Conservation (phyloP, 2,888 invertebrate species). For the Limnephilus marmoratus region DNA sequence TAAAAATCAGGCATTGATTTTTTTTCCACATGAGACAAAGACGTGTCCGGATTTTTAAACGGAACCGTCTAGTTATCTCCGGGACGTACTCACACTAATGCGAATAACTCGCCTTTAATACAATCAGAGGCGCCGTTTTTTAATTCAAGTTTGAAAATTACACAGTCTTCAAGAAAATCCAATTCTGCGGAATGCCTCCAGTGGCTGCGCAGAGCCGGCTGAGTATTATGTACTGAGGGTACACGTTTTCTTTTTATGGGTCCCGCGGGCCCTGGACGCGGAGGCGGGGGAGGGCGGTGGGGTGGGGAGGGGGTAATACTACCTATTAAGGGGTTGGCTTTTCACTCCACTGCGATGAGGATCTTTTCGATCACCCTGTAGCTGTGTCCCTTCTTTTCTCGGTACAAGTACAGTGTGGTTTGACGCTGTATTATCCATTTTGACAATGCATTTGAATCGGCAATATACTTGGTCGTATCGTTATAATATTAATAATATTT, state of each 20-base stretch:
- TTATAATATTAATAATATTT: too few species aligned
- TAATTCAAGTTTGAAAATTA: constrained; percentile 38
- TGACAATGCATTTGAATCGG: not conserved
- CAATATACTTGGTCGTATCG: not conserved
- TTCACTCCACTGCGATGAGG: constrained; percentile 49
- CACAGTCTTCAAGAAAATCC: constrained; percentile 45
- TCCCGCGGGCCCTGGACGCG: constrained; percentile 61
- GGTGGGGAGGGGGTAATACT: constrained; percentile 26
- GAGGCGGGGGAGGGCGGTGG: not conserved
- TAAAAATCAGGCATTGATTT: not conserved
- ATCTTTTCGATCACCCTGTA: constrained; percentile 32
- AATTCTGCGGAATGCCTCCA: constrained; percentile 55
- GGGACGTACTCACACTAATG: not conserved
- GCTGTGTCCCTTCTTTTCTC: not conserved
- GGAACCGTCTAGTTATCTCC: not conserved
- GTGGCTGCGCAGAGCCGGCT: constrained; percentile 40
- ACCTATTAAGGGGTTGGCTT: constrained; percentile 52
- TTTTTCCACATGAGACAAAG: not conserved
- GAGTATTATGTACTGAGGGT: constrained; percentile 25
- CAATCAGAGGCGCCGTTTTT: constrained; percentile 26
- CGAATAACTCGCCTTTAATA: constrained; percentile 10
- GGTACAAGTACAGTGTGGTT: constrained; percentile 11
- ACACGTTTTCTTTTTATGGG: constrained; percentile 66
- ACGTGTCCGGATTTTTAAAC: constrained; percentile 18
- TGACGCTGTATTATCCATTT: not conserved